These are phyloP conservation scores for Phymorhynchus buccinoides DNA, from an alignment of 1,140 invertebrate species.

Conservation along the genomic window DNA sequence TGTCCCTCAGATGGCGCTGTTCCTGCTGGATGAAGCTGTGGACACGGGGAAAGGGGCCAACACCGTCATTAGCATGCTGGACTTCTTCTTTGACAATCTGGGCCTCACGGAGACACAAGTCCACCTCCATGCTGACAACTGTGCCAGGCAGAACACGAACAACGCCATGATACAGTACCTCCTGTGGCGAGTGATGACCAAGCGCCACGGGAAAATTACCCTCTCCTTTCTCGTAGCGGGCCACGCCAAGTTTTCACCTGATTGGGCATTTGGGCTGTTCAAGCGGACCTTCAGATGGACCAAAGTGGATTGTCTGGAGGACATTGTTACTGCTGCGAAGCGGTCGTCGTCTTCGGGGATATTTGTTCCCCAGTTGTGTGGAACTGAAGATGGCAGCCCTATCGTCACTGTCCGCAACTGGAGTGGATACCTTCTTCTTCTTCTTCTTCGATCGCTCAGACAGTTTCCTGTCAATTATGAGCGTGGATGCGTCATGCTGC, in stretches of 20 bases:
- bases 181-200: not conserved
- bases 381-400: slow-evolving; percentile 15
- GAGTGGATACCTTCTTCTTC: slow-evolving; percentile 41
- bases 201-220: not conserved
- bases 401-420: slow-evolving; percentile 35
- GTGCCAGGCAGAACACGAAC: slow-evolving; percentile 46
- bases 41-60: slow-evolving; percentile 48
- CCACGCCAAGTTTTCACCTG: slow-evolving; percentile 36
- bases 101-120: slow-evolving; percentile 46
- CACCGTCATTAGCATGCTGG: slow-evolving; percentile 43
- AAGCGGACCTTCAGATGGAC: slow-evolving; percentile 27
- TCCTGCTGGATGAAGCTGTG: slow-evolving; percentile 52
- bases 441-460: too few relatives aligned
- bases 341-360: slow-evolving; percentile 31
- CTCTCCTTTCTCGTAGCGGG: slow-evolving; percentile 30
- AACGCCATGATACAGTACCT: slow-evolving; percentile 20
- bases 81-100: slow-evolving; percentile 48
- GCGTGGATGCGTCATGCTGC: too few relatives aligned
- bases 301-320: slow-evolving; percentile 30
- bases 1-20: slow-evolving; percentile 31
- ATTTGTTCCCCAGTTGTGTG: slow-evolving; percentile 41
- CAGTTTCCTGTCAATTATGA: too few relatives aligned
- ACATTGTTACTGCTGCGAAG: slow-evolving; percentile 34
- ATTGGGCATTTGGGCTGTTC: slow-evolving; percentile 12
- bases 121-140: slow-evolving; percentile 45